phyloP scores from a whole-genome alignment of 2,888 invertebrate genomes.

The Liodrosophila aerea region DNA sequence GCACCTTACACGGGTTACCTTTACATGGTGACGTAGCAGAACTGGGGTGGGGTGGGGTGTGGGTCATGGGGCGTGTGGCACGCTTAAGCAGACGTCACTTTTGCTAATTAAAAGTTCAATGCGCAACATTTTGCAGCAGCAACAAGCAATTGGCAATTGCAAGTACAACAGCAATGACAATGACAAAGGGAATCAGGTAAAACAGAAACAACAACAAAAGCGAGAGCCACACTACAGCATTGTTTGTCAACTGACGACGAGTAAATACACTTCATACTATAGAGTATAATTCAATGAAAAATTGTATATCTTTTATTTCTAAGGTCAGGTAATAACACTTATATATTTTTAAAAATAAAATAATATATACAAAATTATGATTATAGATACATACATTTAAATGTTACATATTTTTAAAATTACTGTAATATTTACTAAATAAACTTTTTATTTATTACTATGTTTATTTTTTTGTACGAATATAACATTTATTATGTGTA shows the following conservation, averaged over 20 bases:
- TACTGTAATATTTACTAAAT: no score
- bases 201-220: slow-evolving; percentile 28
- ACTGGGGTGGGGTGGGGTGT: background rate
- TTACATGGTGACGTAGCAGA: background rate
- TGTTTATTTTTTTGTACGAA: no score
- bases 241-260: slow-evolving; percentile 1
- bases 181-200: slow-evolving; percentile 47
- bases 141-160: slow-evolving; percentile 42
- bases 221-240: background rate
- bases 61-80: slow-evolving; percentile 13
- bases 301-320: no score
- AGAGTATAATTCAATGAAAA: no score
- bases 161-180: slow-evolving; percentile 42
- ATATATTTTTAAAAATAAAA: no score
- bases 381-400: no score
- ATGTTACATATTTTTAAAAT: no score
- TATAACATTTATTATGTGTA: no score
- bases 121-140: slow-evolving; percentile 61
- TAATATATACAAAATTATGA: no score
- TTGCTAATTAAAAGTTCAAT: slow-evolving; percentile 73
- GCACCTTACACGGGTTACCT: slow-evolving; percentile 30
- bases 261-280: slow-evolving; percentile 25
- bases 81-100: slow-evolving; percentile 55
- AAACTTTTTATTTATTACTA: no score
- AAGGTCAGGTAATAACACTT: no score